These are phyloP conservation scores for Caradrina clavipalpis DNA, from an alignment of 2,888 invertebrate species.

Conservation along the genomic window DNA sequence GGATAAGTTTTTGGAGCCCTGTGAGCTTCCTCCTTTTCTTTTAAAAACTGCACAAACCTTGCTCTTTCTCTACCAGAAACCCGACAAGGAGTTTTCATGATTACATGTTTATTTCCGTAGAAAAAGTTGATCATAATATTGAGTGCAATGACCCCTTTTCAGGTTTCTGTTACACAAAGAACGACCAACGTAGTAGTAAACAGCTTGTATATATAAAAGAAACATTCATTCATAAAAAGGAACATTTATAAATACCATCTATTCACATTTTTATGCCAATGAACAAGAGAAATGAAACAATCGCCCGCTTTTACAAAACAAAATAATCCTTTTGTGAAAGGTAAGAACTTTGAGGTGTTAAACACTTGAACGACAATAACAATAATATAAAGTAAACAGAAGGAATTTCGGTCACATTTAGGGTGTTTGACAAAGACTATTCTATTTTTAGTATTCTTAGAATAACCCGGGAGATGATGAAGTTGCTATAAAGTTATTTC, in stretches of 20 bases:
- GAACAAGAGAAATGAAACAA: conserved; percentile 23
- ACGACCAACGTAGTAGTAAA: too few species aligned
- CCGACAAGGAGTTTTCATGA: too few species aligned
- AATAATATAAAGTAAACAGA: conserved; percentile 17
- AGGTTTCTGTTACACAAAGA: too few species aligned
- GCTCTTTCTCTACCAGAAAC: too few species aligned
- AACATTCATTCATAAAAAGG: too few species aligned
- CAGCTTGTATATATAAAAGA: too few species aligned
- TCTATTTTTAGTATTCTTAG: neutral
- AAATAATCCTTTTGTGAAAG: conserved; percentile 18
- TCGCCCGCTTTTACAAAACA: conserved; percentile 3
- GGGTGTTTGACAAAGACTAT: neutral
- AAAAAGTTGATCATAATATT: too few species aligned
- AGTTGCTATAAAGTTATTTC: neutral
- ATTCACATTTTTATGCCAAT: conserved; percentile 1
- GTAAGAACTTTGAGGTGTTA: conserved; percentile 17
- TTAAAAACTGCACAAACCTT: too few species aligned
- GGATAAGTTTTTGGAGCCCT: too few species aligned
- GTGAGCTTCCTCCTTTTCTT: too few species aligned
- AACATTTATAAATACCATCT: neutral
- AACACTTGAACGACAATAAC: conserved; percentile 5
- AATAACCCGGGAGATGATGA: neutral
- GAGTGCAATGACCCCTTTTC: too few species aligned
- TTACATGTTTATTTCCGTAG: too few species aligned
- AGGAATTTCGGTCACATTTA: neutral